Conservation (phyloP, 2,113 vertebrate genomes). For the Microcebus tavaratra region DNA sequence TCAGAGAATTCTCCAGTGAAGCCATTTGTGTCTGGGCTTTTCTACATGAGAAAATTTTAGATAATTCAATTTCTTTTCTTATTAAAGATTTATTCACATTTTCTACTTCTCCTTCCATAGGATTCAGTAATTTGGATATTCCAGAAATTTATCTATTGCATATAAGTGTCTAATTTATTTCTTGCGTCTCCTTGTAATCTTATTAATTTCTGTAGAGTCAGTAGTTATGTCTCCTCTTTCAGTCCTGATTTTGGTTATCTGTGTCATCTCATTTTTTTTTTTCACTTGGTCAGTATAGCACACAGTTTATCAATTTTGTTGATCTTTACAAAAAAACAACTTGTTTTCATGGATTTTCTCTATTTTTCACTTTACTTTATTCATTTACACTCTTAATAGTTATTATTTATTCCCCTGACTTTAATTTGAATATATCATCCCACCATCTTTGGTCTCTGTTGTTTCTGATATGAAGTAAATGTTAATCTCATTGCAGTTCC, state of each 20-base stretch:
- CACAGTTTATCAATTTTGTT: not conserved
- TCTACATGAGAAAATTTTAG: not conserved
- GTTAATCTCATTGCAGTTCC: not conserved
- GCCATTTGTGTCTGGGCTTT: not conserved
- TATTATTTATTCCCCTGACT: not conserved
- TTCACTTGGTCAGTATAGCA: not conserved
- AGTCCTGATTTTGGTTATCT: not conserved
- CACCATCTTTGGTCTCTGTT: not conserved
- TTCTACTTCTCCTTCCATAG: not conserved
- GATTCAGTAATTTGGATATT: slow-evolving; percentile 1
- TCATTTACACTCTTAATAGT: not conserved
- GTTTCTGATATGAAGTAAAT: not conserved
- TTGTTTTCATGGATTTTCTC: not conserved
- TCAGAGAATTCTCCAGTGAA: not conserved
- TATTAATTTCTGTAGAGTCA: not conserved
- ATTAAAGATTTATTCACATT: slow-evolving; percentile 1
- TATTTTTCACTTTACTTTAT: not conserved
- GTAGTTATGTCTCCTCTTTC: not conserved
- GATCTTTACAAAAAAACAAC: not conserved
- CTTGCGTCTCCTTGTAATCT: not conserved
- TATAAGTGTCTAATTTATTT: not conserved
- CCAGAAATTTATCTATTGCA: not conserved
- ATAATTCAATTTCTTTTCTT: not conserved
- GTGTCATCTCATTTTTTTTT: not conserved
- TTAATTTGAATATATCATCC: not conserved